Evolutionary conservation across 1,140 invertebrate genomes (phyloP).

Genomic region (Aplysia californica): DNA sequence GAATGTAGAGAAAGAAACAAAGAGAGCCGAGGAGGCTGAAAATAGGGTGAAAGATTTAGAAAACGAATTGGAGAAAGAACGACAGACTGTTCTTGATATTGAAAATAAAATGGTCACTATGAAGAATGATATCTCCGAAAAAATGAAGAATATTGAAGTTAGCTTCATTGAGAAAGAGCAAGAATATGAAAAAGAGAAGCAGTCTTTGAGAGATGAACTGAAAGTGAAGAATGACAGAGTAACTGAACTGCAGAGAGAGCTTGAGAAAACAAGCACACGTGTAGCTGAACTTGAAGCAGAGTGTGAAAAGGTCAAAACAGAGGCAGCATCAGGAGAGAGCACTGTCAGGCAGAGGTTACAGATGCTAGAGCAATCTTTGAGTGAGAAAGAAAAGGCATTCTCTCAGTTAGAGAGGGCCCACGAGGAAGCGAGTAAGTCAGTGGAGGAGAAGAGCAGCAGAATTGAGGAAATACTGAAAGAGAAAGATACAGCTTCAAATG

Average conservation of each 20-base stretch:
- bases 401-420: too few relatives aligned
- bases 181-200: constrained; percentile 17
- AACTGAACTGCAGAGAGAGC: constrained; percentile 37
- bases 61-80: constrained; percentile 13
- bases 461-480: not conserved
- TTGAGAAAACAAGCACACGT: constrained; percentile 27
- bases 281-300: constrained; percentile 24
- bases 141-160: constrained; percentile 17
- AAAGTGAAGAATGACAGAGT: constrained; percentile 21
- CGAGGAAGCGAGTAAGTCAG: too few relatives aligned
- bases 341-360: not conserved
- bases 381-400: constrained; percentile 13
- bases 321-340: constrained; percentile 9
- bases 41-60: not conserved
- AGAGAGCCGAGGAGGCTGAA: constrained; percentile 16
- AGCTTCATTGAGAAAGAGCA: constrained; percentile 26
- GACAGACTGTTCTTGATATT: constrained; percentile 4
- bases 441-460: not conserved
- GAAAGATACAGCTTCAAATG: too few relatives aligned
- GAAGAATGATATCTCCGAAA: constrained; percentile 9
- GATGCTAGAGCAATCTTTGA: constrained; percentile 6
- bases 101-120: constrained; percentile 5
- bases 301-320: constrained; percentile 18
- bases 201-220: not conserved
- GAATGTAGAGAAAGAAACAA: not conserved